phyloP scores from a whole-genome alignment of 2,113 vertebrate genomes.

The Pteropus alecto region DNA sequence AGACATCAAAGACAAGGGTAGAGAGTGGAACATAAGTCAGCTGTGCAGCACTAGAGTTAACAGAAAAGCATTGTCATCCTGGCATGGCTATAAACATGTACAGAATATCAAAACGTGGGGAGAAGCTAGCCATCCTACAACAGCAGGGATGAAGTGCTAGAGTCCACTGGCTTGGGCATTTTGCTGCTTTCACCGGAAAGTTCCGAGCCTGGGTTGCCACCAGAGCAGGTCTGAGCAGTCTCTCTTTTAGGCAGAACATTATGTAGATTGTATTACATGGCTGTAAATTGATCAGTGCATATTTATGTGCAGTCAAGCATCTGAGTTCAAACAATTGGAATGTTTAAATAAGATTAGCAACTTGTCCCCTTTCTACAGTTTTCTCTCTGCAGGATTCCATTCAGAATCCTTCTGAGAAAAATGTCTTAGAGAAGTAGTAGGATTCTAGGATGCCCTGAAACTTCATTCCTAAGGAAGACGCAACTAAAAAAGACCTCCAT shows the following conservation, averaged over 20 bases:
- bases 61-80: background rate
- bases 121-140: background rate
- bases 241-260: slow-evolving; percentile 38
- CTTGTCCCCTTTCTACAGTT: slow-evolving; percentile 19
- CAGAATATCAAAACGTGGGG: background rate
- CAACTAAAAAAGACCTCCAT: background rate
- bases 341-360: slow-evolving; percentile 68
- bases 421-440: background rate
- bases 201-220: background rate
- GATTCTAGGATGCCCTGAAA: background rate
- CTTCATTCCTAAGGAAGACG: slow-evolving; percentile 3
- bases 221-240: background rate
- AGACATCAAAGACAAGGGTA: background rate
- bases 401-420: slow-evolving; percentile 34
- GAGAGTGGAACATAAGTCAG: background rate
- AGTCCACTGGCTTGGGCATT: background rate
- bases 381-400: slow-evolving; percentile 54
- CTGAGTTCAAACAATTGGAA: slow-evolving; percentile 54
- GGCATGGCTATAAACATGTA: background rate
- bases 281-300: slow-evolving; percentile 55
- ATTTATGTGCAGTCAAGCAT: slow-evolving; percentile 49
- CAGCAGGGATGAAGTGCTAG: background rate
- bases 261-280: slow-evolving; percentile 63
- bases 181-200: slow-evolving; percentile 31
- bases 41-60: background rate